Evolutionary conservation across 1,140 invertebrate species (phyloP), one percentile per base, ranked within the genome.

Genomic region (Solen grandis): DNA sequence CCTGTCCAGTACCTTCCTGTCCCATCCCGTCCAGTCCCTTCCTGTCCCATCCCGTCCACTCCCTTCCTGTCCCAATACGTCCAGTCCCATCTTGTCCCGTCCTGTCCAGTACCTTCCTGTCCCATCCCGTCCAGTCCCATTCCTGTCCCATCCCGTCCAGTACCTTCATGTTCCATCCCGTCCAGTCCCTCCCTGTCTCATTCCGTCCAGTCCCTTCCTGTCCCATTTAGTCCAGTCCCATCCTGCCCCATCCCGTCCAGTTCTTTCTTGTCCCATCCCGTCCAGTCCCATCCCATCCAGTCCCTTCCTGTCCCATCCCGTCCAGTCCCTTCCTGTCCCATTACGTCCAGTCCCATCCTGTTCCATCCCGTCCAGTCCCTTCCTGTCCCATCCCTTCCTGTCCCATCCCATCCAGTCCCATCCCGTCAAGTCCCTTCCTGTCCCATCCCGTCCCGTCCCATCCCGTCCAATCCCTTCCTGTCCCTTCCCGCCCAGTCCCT

Each of bases 31-130:
- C n/a, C n/a, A n/a, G n/a, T n/a, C n/a, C n/a, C n/a, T n/a, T n/a
- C n/a, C n/a, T 29, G n/a, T 54, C 68, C 46, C 63, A 31, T 16
- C 63, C 35, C 33, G 14, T 25, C 63, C 63, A 8, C 8, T 66
- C 63, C 31, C 66, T 25, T 35, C 54, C 70, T 73, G n/a, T n/a
- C n/a, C n/a, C n/a, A n/a, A n/a, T n/a, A n/a, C n/a, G n/a, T n/a
- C n/a, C n/a, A n/a, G n/a, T n/a, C n/a, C n/a, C n/a, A n/a, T n/a
- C n/a, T 14, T 31, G 14, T 33, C 35, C 35, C n/a, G 5, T 33
- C 54, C n/a, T 4, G 33, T n/a, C 33, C n/a, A 5, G 8, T n/a
- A 10, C 10, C 35, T 31, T 0, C 54, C 33, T 2, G 19, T 8
- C 2, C 41, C 66, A 16, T 0, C 1, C 41, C 41, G 13, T 10